Evolutionary conservation across 2,797 vertebrate genomes (phyloP).

Genomic region (Dromococcyx pavoninus): DNA sequence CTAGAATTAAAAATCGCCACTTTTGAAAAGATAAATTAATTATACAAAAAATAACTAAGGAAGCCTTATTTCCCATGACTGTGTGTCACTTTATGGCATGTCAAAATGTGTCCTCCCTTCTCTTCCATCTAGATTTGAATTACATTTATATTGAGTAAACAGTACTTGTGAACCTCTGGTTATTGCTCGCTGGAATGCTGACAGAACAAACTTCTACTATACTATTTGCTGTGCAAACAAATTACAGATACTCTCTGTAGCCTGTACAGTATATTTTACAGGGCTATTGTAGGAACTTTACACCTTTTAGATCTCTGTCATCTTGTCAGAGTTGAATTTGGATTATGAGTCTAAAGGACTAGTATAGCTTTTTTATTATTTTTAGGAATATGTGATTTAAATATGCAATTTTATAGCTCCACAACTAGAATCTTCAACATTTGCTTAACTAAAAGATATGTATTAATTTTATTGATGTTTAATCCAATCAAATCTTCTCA

Average conservation of each 20-base stretch:
- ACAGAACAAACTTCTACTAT: background rate
- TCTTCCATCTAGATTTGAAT: background rate
- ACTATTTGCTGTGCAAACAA: background rate
- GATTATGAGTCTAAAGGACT: background rate
- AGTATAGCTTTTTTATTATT: background rate
- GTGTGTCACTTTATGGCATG: background rate
- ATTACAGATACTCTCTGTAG: background rate
- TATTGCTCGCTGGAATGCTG: background rate
- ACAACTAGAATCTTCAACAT: background rate
- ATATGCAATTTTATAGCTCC: background rate
- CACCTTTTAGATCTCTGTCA: background rate
- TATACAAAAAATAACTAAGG: background rate
- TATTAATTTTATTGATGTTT: background rate
- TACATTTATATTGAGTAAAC: background rate
- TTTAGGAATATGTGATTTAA: background rate
- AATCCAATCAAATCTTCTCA: background rate
- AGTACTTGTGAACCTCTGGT: background rate
- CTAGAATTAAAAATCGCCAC: background rate
- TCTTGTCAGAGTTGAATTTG: background rate
- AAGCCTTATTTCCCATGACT: background rate
- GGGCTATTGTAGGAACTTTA: background rate
- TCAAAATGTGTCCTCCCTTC: background rate
- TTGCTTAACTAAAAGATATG: background rate
- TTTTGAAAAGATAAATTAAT: background rate
- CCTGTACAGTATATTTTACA: background rate